Base-by-base conservation (phyloP, 2,888 invertebrate species). In the Morpho deidamia region DNA sequence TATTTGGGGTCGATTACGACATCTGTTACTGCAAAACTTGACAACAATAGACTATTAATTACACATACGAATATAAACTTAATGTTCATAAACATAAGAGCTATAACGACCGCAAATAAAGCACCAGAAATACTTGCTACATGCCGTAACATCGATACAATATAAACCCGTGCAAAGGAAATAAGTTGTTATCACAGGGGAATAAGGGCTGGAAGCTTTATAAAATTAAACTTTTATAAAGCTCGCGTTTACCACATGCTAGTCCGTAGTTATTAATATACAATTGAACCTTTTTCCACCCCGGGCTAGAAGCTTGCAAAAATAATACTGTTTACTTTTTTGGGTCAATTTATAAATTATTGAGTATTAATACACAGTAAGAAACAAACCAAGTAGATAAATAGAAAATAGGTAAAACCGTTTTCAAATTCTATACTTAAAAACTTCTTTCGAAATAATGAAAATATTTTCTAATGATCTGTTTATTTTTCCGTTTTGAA, bases 1-100 rank as follows among this genome's bases (percentile, higher is more conserved):
- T 76, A 72, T 74, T 73, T 76, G 71, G 75, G 75, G 75, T 76
- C 76, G 79, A 78, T 78, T 81, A 76, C 73, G 71, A 81, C 85
- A 86, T 85, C 84, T 86, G 86, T 81, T 78, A 69, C 76, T 67
- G 65, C 67, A 65, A 57, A 63, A 65, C 66, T 60, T 53, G 44
- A 63, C 69, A 69, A 60, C 51, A 33, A 58, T 58, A 57, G 23
- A 11, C 48, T 23, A 34, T 34, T 0, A 10, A 7, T 9, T 0
- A 46, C 10, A 7, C 11, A 52, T 8, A 41, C 38, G 2, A 64
- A 49, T 39, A 11, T 45, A 10, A 39, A 44, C 53, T 33, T 44
- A 63, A 54, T 46, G n/a, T 0, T 0, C 0, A 0, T 5, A 7
- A 7, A 3, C 0, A 54, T 72, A 69, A 59, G 52, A 53, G n/a